Evolutionary conservation across 2,888 invertebrate species (phyloP).

Genomic region (Lysandra bellargus): DNA sequence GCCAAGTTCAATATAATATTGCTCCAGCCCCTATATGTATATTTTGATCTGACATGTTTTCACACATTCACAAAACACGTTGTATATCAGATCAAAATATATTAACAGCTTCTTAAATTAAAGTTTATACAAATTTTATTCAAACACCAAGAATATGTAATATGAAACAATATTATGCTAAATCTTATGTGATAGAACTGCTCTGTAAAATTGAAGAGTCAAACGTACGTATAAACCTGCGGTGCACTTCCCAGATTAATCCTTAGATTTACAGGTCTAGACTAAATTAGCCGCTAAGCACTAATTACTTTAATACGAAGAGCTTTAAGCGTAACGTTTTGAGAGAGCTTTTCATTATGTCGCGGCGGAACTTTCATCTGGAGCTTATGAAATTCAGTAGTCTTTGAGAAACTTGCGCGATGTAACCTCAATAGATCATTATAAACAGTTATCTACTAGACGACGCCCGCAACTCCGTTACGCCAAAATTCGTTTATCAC

Average conservation of each 20-base stretch:
- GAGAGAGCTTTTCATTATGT: slow-evolving; percentile 26
- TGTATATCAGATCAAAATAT: too few relatives aligned
- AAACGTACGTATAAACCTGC: neutral
- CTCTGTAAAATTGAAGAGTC: neutral
- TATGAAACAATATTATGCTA: too few relatives aligned
- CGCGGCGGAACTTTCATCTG: slow-evolving; percentile 22
- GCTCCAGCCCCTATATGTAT: too few relatives aligned
- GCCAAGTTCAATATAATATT: too few relatives aligned
- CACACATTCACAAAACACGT: too few relatives aligned
- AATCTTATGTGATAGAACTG: neutral
- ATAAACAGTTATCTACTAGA: too few relatives aligned
- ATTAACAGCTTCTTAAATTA: too few relatives aligned
- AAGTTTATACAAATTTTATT: too few relatives aligned
- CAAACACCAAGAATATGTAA: too few relatives aligned
- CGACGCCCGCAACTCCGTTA: too few relatives aligned
- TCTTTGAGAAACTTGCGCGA: slow-evolving; percentile 24
- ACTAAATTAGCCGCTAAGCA: neutral
- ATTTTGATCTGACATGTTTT: too few relatives aligned
- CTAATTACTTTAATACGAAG: slow-evolving; percentile 10
- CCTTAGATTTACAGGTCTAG: slow-evolving; percentile 1
- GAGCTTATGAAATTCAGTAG: slow-evolving; percentile 22
- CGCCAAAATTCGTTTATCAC: too few relatives aligned
- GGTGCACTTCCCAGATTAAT: neutral
- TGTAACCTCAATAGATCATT: neutral
- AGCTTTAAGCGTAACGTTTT: slow-evolving; percentile 10